These are phyloP conservation scores for Ormyrus labotus DNA, from an alignment of 2,888 invertebrate genomes.

Conservation along the genomic window DNA sequence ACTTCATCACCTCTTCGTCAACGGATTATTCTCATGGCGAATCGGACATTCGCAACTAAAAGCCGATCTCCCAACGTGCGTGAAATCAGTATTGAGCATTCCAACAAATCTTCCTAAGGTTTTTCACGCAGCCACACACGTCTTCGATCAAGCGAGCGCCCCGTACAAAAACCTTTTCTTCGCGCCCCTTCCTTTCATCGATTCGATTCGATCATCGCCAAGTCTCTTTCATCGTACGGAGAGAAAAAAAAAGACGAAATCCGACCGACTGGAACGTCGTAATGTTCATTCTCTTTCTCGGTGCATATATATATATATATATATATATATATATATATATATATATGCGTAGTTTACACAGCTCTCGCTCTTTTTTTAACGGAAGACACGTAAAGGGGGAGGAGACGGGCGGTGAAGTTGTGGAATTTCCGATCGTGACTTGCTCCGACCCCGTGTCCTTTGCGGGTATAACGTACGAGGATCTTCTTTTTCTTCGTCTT, in stretches of 20 bases:
- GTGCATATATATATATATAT: too few relatives aligned
- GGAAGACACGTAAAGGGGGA: neutral
- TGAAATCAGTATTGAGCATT: too few relatives aligned
- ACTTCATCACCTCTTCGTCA: too few relatives aligned
- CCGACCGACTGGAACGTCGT: conserved; percentile 23
- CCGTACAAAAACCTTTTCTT: neutral
- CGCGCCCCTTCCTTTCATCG: conserved; percentile 26
- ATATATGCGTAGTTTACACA: too few relatives aligned
- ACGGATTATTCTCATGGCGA: too few relatives aligned
- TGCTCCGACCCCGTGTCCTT: neutral
- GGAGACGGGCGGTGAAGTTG: conserved; percentile 21
- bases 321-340: too few relatives aligned
- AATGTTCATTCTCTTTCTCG: conserved; percentile 13
- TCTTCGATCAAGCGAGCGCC: neutral
- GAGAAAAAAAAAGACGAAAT: neutral
- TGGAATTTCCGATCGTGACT: conserved; percentile 35
- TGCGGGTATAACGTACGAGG: neutral
- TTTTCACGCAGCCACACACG: conserved; percentile 8
- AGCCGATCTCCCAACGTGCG: too few relatives aligned
- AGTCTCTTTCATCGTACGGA: too few relatives aligned
- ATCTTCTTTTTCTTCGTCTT: too few relatives aligned
- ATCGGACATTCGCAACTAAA: too few relatives aligned
- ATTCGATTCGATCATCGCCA: conserved; percentile 48
- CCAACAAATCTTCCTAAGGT: conserved; percentile 44
- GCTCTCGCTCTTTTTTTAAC: neutral